These are phyloP conservation scores for Venturia canescens DNA, from an alignment of 1,140 invertebrate species.

Conservation along the genomic window DNA sequence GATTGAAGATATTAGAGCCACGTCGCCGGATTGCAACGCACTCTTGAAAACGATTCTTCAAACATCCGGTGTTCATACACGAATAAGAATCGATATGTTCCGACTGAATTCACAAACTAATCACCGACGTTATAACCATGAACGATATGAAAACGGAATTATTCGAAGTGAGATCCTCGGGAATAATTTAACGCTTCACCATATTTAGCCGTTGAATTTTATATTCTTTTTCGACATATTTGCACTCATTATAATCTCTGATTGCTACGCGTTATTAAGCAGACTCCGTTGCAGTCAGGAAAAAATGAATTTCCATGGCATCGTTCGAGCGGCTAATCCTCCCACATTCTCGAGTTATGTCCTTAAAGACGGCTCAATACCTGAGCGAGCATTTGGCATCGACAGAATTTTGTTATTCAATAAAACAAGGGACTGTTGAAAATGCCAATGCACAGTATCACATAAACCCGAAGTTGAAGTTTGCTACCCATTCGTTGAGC, in stretches of 20 bases:
- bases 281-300: too few species aligned
- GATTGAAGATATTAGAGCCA: not conserved
- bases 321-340: too few species aligned
- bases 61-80: not conserved
- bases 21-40: not conserved
- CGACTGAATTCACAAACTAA: constrained; percentile 16
- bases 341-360: too few species aligned
- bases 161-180: not conserved
- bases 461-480: too few species aligned
- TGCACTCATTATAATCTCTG: not conserved
- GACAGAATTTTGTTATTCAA: too few species aligned
- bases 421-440: too few species aligned
- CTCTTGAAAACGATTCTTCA: not conserved
- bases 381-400: too few species aligned
- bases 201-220: not conserved
- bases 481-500: too few species aligned
- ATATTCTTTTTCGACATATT: not conserved
- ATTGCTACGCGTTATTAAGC: too few species aligned
- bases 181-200: not conserved
- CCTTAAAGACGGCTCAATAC: too few species aligned
- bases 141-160: not conserved
- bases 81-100: constrained; percentile 12
- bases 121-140: not conserved
- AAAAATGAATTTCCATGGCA: too few species aligned
- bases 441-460: too few species aligned